Evolutionary conservation across 2,888 invertebrate genomes (phyloP).

Genomic region (Cheilosia pagana): DNA sequence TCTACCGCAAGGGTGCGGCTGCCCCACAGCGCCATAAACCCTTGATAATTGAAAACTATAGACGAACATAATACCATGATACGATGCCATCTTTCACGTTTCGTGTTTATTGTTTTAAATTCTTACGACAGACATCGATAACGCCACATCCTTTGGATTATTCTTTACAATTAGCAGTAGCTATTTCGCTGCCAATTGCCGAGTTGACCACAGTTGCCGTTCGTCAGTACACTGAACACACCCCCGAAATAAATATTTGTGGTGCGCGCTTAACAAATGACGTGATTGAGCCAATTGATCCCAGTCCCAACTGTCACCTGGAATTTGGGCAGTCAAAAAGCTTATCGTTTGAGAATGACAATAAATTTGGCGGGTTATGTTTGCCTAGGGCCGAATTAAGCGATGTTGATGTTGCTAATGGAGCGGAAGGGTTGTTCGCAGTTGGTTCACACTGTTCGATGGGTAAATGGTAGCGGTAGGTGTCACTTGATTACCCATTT

Average conservation of each 20-base stretch:
- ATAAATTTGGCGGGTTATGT: constrained; percentile 63
- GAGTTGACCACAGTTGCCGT: constrained; percentile 1
- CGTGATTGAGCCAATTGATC: constrained; percentile 40
- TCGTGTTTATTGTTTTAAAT: constrained; percentile 55
- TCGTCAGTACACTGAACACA: constrained; percentile 1
- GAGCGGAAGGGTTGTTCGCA: constrained; percentile 61
- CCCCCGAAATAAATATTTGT: constrained; percentile 39
- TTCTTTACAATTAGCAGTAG: constrained; percentile 4
- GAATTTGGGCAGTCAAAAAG: constrained; percentile 44
- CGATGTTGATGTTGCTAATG: constrained; percentile 69
- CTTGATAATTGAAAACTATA: constrained; percentile 48
- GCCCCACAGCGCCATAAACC: constrained; percentile 32
- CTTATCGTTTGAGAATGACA: constrained; percentile 52
- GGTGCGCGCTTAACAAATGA: constrained; percentile 33
- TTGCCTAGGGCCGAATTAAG: constrained; percentile 67
- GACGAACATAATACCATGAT: constrained; percentile 50
- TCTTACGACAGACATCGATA: constrained; percentile 33
- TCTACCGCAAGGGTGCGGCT: constrained; percentile 25
- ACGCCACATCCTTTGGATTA: too few relatives aligned
- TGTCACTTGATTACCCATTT: constrained; percentile 50
- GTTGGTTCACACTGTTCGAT: constrained; percentile 14
- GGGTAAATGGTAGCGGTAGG: constrained; percentile 22
- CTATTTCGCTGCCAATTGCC: constrained; percentile 28
- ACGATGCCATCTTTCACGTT: constrained; percentile 48
- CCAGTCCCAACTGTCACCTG: constrained; percentile 3